Evolutionary conservation across 2,797 vertebrate species (phyloP).

Genomic region (Danionella dracula): DNA sequence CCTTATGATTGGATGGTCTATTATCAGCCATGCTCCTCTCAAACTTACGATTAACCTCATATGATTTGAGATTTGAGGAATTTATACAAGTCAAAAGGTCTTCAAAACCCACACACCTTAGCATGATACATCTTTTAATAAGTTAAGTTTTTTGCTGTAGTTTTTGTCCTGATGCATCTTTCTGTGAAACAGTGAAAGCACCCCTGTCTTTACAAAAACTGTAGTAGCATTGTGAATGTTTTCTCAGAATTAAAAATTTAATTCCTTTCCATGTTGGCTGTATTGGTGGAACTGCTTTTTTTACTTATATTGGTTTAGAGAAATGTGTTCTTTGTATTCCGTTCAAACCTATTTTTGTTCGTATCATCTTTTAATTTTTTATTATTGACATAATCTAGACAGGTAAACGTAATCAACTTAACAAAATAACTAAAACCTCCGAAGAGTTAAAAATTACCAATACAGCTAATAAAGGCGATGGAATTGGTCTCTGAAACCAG

Average conservation of each 20-base stretch:
- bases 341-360: too few species aligned
- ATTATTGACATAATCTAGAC: too few species aligned
- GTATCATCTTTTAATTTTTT: not conserved
- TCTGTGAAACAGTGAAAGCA: slow-evolving; percentile 71
- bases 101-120: slow-evolving; percentile 54
- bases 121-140: slow-evolving; percentile 50
- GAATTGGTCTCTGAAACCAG: not conserved
- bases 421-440: too few species aligned
- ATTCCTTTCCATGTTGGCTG: not conserved
- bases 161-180: slow-evolving; percentile 53
- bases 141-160: slow-evolving; percentile 37
- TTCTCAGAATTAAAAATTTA: not conserved
- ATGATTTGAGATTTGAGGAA: too few species aligned
- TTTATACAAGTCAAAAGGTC: slow-evolving; percentile 36
- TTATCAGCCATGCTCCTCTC: too few species aligned
- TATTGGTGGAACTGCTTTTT: not conserved
- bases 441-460: too few species aligned
- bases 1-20: too few species aligned
- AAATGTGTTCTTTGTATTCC: too few species aligned
- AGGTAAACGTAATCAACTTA: too few species aligned
- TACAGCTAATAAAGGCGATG: not conserved
- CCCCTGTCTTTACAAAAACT: not conserved
- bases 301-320: too few species aligned
- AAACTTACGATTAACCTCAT: too few species aligned
- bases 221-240: not conserved